phyloP scores from a whole-genome alignment of 1,140 invertebrate species.

The Lasioglossum albipes region DNA sequence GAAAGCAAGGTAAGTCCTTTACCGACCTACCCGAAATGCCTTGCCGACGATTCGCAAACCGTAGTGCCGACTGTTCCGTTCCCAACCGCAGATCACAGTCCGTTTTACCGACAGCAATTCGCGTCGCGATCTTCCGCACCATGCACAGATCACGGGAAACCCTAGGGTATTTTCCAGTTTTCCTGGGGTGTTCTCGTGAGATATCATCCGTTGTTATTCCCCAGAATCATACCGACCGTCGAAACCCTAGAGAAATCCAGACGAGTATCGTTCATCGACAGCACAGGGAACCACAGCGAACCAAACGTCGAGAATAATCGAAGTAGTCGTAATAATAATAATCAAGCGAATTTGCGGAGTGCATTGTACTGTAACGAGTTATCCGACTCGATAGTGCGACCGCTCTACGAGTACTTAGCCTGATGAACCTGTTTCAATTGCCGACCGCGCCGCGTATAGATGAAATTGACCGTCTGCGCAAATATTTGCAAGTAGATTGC shows the following conservation, averaged over 20 bases:
- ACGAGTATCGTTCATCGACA: neutral
- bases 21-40: neutral
- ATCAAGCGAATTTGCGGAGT: neutral
- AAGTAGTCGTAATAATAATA: too few relatives aligned
- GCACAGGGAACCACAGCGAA: neutral
- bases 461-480: neutral
- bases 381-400: neutral
- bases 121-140: neutral
- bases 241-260: neutral
- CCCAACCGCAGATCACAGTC: neutral
- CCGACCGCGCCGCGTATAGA: neutral
- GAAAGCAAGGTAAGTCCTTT: slow-evolving; percentile 42
- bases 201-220: neutral
- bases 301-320: too few relatives aligned
- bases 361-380: neutral
- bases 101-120: slow-evolving; percentile 23
- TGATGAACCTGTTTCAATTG: neutral
- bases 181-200: neutral
- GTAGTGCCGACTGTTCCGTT: slow-evolving; percentile 6
- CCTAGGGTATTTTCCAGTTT: too few relatives aligned
- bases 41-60: slow-evolving; percentile 12
- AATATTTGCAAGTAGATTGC: neutral
- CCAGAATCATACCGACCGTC: neutral
- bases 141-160: neutral
- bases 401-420: neutral